Evolutionary conservation across 2,113 vertebrate species (phyloP).

Genomic region (Chunga burmeisteri): DNA sequence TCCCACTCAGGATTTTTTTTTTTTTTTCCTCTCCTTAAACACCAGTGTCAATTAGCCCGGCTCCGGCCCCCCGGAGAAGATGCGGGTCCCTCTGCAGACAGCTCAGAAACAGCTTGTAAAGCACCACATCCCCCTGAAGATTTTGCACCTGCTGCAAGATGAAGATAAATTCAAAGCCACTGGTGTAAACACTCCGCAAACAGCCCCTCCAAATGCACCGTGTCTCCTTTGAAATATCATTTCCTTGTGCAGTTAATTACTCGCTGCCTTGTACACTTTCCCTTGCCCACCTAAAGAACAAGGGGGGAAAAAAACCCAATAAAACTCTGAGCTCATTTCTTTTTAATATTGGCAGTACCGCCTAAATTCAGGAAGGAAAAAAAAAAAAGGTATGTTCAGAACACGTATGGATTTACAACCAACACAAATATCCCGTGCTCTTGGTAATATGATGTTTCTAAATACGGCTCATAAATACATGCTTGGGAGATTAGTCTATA

Average conservation of each 20-base stretch:
- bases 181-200: constrained; percentile 13
- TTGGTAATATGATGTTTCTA: constrained; percentile 49
- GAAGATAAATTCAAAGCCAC: constrained; percentile 42
- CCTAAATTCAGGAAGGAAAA: not conserved
- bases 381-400: not conserved
- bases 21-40: not conserved
- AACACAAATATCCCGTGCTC: constrained; percentile 12
- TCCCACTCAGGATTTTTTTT: not conserved
- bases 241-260: constrained; percentile 1
- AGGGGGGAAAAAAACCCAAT: not conserved
- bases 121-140: not conserved
- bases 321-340: not conserved
- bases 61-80: not conserved
- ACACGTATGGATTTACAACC: not conserved
- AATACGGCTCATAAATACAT: constrained; percentile 65
- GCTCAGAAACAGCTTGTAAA: not conserved
- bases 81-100: not conserved
- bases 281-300: not conserved
- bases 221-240: constrained; percentile 31
- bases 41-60: not conserved
- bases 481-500: constrained; percentile 61
- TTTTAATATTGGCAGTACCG: not conserved
- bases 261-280: not conserved
- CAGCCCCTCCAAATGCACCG: not conserved
- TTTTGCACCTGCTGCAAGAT: constrained; percentile 40